phyloP scores from a whole-genome alignment of 2,888 invertebrate species.

The Yponomeuta sedellus region DNA sequence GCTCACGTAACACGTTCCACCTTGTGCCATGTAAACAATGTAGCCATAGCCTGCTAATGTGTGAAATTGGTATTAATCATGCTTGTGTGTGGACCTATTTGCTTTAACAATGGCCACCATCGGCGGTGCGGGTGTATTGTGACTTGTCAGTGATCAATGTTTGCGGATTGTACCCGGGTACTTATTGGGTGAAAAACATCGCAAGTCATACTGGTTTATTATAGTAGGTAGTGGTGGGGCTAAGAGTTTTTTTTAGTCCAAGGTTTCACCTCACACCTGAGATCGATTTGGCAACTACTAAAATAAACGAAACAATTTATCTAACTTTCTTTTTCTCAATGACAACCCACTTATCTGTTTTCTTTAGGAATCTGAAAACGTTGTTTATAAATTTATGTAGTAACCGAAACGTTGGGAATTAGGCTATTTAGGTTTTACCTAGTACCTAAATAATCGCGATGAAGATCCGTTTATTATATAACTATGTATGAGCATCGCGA shows the following conservation, averaged over 20 bases:
- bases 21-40: background rate
- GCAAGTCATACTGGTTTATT: background rate
- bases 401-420: no score
- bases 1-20: background rate
- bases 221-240: background rate
- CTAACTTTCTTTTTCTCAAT: no score
- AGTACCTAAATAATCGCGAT: no score
- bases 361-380: no score
- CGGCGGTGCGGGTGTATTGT: constrained; percentile 10
- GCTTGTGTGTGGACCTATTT: constrained; percentile 1
- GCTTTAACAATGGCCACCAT: constrained; percentile 14
- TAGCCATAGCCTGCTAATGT: background rate
- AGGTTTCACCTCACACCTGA: background rate
- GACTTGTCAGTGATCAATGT: background rate
- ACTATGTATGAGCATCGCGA: no score
- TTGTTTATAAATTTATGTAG: no score
- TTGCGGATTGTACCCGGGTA: background rate
- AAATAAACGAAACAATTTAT: background rate
- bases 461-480: no score
- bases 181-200: background rate
- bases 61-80: constrained; percentile 16
- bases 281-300: background rate
- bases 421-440: no score
- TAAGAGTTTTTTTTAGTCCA: background rate
- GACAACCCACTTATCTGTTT: background rate